A percentile compares a stretch with the other conserved stretches of the same genome.
These are phyloP conservation scores for Cairina moschata DNA, from an alignment of 2,113 vertebrate species.

Conservation along the genomic window DNA sequence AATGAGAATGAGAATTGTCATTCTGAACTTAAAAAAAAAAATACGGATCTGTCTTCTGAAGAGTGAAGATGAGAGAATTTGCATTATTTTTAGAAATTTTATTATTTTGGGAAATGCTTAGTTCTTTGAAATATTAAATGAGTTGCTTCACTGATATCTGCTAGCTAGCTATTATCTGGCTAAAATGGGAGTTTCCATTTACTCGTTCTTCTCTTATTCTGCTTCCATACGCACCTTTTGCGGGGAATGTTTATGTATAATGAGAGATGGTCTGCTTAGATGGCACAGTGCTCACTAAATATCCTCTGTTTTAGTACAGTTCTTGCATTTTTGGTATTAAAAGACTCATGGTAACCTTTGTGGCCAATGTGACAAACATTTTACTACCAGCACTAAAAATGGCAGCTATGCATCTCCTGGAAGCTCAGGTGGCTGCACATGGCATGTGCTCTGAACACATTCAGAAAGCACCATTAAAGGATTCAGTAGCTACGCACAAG, in stretches of 20 bases:
- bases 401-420: not conserved
- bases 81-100: not conserved
- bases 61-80: not conserved
- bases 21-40: not conserved
- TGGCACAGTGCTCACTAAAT: not conserved
- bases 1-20: not conserved
- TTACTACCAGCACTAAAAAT: not conserved
- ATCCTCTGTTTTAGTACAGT: not conserved
- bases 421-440: not conserved
- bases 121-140: not conserved
- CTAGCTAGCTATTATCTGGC: not conserved
- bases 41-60: not conserved
- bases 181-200: not conserved
- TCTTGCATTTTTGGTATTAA: not conserved
- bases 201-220: not conserved
- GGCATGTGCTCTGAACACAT: not conserved
- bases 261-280: not conserved
- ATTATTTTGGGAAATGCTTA: not conserved
- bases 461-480: not conserved
- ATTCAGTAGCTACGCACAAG: not conserved
- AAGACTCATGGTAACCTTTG: not conserved
- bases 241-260: not conserved
- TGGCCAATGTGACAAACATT: not conserved
- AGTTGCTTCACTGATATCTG: not conserved
- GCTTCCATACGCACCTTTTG: not conserved